Conservation (phyloP, 2,797 vertebrate species). For the Fistularia tabacaria region DNA sequence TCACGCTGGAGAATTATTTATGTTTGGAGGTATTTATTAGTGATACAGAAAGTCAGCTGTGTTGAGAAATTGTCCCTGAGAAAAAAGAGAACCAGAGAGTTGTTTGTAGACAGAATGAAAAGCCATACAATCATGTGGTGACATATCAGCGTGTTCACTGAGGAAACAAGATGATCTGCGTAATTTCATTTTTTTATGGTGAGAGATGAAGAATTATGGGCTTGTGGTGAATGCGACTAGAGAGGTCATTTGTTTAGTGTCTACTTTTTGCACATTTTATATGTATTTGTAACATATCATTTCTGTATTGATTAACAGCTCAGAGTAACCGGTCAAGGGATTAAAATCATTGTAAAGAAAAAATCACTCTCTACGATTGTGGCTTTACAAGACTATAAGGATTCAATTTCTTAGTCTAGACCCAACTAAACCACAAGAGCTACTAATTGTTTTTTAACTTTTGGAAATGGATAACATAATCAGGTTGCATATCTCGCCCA, state of each 20-base stretch:
- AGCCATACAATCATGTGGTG: background rate
- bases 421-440: constrained; percentile 21
- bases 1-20: constrained; percentile 18
- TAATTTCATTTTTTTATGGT: background rate
- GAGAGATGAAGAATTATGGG: constrained; percentile 21
- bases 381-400: constrained; percentile 34
- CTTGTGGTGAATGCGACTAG: background rate
- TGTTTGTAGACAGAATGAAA: constrained; percentile 1
- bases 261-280: too few relatives aligned
- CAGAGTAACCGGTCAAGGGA: background rate
- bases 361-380: constrained; percentile 31
- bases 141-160: background rate
- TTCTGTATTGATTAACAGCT: too few relatives aligned
- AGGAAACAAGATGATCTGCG: background rate
- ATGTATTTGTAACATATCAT: too few relatives aligned
- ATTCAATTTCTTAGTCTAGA: constrained; percentile 52
- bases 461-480: constrained; percentile 33
- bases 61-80: background rate
- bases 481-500: constrained; percentile 23
- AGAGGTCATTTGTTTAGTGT: too few relatives aligned
- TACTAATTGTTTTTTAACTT: constrained; percentile 19
- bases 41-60: background rate
- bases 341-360: constrained; percentile 4
- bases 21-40: constrained; percentile 6
- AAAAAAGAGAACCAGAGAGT: constrained; percentile 7